A percentile compares a stretch with the other conserved stretches of the same genome.
These are phyloP conservation scores for Vollenhovia emeryi DNA, from an alignment of 1,140 invertebrate species.

Conservation along the genomic window DNA sequence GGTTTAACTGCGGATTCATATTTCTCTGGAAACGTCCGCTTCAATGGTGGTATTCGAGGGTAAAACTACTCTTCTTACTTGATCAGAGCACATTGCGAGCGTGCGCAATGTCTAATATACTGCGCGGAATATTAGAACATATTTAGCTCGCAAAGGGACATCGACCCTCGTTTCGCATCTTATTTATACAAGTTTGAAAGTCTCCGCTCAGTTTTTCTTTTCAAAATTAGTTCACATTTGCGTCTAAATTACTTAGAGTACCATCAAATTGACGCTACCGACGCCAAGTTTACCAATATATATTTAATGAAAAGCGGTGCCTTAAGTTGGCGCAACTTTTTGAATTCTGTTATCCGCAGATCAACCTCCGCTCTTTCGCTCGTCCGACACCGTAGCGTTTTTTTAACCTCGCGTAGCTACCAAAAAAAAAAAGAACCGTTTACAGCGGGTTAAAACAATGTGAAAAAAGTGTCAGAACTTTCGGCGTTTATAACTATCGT, in stretches of 20 bases:
- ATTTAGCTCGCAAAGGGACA: constrained; percentile 20
- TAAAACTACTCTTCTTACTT: constrained; percentile 9
- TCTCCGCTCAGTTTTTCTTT: background rate
- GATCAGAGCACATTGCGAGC: background rate
- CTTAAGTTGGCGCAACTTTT: constrained; percentile 10
- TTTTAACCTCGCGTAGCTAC: background rate
- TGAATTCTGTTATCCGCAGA: constrained; percentile 30
- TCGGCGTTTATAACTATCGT: constrained; percentile 45
- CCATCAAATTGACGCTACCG: constrained; percentile 20
- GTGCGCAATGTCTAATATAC: background rate
- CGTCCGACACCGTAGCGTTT: background rate
- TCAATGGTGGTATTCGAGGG: background rate
- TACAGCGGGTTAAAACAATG: constrained; percentile 1
- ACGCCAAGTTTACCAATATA: constrained; percentile 32
- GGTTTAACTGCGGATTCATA: background rate
- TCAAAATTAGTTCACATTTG: constrained; percentile 41
- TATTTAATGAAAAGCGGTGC: constrained; percentile 36
- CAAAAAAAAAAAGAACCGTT: constrained; percentile 12
- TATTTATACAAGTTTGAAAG: constrained; percentile 56
- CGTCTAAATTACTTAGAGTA: constrained; percentile 32
- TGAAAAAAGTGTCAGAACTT: constrained; percentile 24
- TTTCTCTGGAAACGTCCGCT: background rate
- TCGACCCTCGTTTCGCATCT: background rate
- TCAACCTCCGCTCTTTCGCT: constrained; percentile 14
- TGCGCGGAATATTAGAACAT: background rate